Base-by-base conservation (phyloP, 23 tunicate species). In the Oikopleura vanhoeffeni region DNA sequence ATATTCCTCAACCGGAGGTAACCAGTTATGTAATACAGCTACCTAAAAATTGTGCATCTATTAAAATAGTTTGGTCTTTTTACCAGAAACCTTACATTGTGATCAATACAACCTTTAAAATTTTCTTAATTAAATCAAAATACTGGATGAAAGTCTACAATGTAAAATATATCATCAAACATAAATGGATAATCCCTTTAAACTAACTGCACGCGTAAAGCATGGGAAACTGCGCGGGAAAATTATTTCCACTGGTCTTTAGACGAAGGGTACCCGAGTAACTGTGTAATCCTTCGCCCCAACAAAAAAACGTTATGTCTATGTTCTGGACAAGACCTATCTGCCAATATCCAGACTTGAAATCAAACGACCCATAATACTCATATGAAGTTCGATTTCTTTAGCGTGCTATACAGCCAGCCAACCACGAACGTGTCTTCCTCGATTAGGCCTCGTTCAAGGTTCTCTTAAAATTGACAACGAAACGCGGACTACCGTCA, bases 321-420 rank as follows among this genome's bases (percentile, higher is more conserved):
- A 38, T 71, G 36, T 2, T 28, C 34, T 2, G 79, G 79, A 18
- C 36, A 2, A 71, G 27, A 13, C 35, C 79, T 30, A 71, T 30
- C 32, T 71, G 79, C 79, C 79, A 71, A 30, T 71, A 71, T 18
- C 79, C 79, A 71, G 34, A 13, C 79, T 71, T 71, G 3, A 71
- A 4, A 32, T 71, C 79, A 2, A 71, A 30, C 3, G 34, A 18
- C 34, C 34, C 79, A 32, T 18, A 30, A 30, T 71, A 71, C 38
- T 28, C 32, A 38, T 71, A n/a, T n/a, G n/a, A n/a, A n/a, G n/a
- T n/a, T n/a, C n/a, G n/a, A n/a, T n/a, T n/a, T n/a, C n/a, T n/a
- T n/a, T n/a, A n/a, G n/a, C n/a, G n/a, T n/a, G n/a, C n/a, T n/a
- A n/a, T n/a, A n/a, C n/a, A n/a, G n/a, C n/a, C n/a, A n/a, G n/a